Evolutionary conservation across 2,888 invertebrate genomes (phyloP).

Genomic region (Lycia hirtaria): DNA sequence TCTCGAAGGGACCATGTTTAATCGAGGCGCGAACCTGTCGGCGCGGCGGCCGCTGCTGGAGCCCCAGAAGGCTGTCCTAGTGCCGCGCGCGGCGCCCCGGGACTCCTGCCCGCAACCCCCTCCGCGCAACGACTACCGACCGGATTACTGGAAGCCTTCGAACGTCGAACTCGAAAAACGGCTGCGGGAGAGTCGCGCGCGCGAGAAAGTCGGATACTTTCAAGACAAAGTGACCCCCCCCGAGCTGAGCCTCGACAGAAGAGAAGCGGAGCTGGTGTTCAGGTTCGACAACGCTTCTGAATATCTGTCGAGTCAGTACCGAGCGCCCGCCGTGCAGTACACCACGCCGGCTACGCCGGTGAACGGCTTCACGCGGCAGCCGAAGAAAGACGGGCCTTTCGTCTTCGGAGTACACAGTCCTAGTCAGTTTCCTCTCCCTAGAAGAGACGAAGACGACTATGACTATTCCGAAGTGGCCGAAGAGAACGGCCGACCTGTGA

Average conservation of each 20-base stretch:
- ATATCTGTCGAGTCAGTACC: slow-evolving; percentile 75
- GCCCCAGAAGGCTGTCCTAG: slow-evolving; percentile 77
- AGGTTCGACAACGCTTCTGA: slow-evolving; percentile 80
- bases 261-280: slow-evolving; percentile 80
- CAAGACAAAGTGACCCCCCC: slow-evolving; percentile 78
- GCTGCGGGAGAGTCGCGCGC: slow-evolving; percentile 72
- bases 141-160: slow-evolving; percentile 79
- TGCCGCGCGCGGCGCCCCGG: slow-evolving; percentile 77
- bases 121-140: slow-evolving; percentile 67
- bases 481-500: slow-evolving; percentile 70
- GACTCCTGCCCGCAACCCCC: slow-evolving; percentile 72
- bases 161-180: slow-evolving; percentile 80
- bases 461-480: slow-evolving; percentile 81
- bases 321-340: slow-evolving; percentile 75
- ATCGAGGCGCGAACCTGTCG: slow-evolving; percentile 80
- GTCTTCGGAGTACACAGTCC: slow-evolving; percentile 87
- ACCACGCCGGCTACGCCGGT: slow-evolving; percentile 76
- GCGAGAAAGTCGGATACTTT: slow-evolving; percentile 81
- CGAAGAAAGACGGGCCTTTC: slow-evolving; percentile 85
- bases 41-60: slow-evolving; percentile 81
- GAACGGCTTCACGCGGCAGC: slow-evolving; percentile 75
- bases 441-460: slow-evolving; percentile 76
- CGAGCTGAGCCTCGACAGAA: slow-evolving; percentile 74
- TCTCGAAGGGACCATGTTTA: slow-evolving; percentile 82
- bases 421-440: slow-evolving; percentile 76